Conservation (phyloP, 2,888 invertebrate genomes). For the Hymenopus coronatus region DNA sequence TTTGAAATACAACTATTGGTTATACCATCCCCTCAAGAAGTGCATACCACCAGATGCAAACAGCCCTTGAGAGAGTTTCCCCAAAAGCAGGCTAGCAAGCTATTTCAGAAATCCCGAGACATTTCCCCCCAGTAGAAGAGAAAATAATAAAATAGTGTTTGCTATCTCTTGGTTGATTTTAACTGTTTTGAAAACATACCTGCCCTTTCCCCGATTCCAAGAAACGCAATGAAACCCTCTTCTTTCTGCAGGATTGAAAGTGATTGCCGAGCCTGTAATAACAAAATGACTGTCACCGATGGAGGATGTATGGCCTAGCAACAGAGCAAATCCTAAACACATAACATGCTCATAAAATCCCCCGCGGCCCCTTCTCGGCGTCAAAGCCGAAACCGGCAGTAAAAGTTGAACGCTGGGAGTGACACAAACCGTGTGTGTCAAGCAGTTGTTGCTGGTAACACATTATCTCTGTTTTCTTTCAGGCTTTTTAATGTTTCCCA, state of each 20-base stretch:
- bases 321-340: constrained; percentile 2
- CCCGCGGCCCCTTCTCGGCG: background rate
- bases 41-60: too few relatives aligned
- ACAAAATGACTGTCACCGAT: constrained; percentile 20
- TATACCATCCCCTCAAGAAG: too few relatives aligned
- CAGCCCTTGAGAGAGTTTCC: too few relatives aligned
- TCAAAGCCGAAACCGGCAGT: background rate
- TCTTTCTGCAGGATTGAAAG: constrained; percentile 5
- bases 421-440: constrained; percentile 28
- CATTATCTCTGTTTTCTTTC: constrained; percentile 32
- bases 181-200: constrained; percentile 32
- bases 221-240: constrained; percentile 22
- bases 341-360: background rate
- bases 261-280: constrained; percentile 16
- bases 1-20: too few relatives aligned
- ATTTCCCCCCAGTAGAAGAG: background rate
- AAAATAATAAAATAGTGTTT: constrained; percentile 21
- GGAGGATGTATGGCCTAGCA: constrained; percentile 1
- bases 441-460: background rate
- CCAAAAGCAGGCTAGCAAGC: background rate
- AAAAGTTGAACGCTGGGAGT: background rate
- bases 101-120: background rate
- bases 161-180: constrained; percentile 31
- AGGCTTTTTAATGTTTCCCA: constrained; percentile 30
- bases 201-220: constrained; percentile 16